Evolutionary conservation across 2,888 invertebrate genomes (phyloP), one percentile per base, ranked within the genome.

Genomic region (Phortica okadai): DNA sequence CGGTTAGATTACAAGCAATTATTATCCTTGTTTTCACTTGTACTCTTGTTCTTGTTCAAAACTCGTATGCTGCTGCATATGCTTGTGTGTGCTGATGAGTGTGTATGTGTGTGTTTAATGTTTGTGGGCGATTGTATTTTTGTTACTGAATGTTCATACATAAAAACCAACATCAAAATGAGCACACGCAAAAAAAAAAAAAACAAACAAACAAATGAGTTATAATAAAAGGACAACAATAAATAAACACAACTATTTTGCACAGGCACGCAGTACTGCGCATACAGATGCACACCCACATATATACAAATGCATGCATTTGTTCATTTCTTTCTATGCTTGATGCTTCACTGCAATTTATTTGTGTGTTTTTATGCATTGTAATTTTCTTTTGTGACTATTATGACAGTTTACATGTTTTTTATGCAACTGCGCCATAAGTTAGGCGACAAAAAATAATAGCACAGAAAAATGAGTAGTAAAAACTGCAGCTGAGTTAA

Each of bases 1-100:
- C 75, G 79, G 79, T 80, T 84, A 79, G 79, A 81, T 84, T 82
- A 84, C 82, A 77, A 85, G 79, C 87, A 85, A 87, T 85, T 85
- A 84, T 80, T 78, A 78, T 79, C 79, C 78, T 78, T 78, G 78
- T 74, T 74, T 74, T 59, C 21, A 45, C 64, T 44, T 74, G 54
- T 72, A 54, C n/a, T 66, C 69, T 78, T 78, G 70, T 77, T 75
- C 58, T 76, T 77, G 67, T 56, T 8, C 14, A 14, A 41, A 25
- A 42, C 66, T 66, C 4, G 33, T 64, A n/a, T 74, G 25, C 74
- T 70, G 50, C 73, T 73, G 66, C 72, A 66, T 44, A 66, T 42
- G 42, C 42, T 41, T 56, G 56, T 3, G 2, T 56, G n/a, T 14
- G 0, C 10, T 1, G 6, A n/a, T 25, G 11, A 69, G 72, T 70